phyloP scores from a whole-genome alignment of 2,113 vertebrate genomes.

The Puffinus mauretanicus region DNA sequence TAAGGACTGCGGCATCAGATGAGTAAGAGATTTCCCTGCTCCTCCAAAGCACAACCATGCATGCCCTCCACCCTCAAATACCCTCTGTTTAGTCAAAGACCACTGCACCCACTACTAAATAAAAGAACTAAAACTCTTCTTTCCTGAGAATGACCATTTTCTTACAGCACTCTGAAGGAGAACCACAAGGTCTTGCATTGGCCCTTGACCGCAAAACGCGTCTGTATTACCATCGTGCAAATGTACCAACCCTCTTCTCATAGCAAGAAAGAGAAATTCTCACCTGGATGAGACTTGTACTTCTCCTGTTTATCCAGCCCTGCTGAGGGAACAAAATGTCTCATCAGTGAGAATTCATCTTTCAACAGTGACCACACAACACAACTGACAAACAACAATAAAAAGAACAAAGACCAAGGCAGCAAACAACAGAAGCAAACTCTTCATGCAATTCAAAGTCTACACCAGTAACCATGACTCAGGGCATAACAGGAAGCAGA shows the following conservation, averaged over 20 bases:
- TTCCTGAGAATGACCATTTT: neutral
- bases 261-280: neutral
- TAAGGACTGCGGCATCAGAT: neutral
- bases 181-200: neutral
- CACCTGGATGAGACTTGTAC: constrained; percentile 15
- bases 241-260: neutral
- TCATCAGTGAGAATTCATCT: neutral
- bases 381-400: neutral
- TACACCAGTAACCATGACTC: neutral
- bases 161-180: neutral
- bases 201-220: neutral
- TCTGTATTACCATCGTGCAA: fast-evolving
- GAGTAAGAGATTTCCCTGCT: neutral
- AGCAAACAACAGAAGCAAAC: constrained; percentile 41
- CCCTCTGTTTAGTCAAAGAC: neutral
- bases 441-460: constrained; percentile 15
- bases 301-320: constrained; percentile 30
- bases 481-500: neutral
- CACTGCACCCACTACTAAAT: neutral
- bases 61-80: neutral
- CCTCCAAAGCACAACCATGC: neutral
- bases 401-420: neutral
- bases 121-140: neutral
- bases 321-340: neutral
- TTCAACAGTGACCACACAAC: neutral